Conservation (phyloP, 2,797 vertebrate species). For the Otolemur crassicaudatus region DNA sequence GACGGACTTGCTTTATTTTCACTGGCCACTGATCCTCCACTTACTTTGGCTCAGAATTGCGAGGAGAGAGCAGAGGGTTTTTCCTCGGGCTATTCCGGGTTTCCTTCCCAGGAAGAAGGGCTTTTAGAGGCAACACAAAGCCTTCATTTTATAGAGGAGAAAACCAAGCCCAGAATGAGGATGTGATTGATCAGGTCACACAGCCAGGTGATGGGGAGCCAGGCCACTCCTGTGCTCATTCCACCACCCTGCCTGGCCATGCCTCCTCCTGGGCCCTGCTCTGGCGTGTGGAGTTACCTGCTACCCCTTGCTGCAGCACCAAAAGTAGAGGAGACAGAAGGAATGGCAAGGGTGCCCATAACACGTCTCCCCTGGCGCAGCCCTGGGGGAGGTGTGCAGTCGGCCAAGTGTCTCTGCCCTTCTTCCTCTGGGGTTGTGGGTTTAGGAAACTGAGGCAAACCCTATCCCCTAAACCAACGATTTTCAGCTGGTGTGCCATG, state of each 20-base stretch:
- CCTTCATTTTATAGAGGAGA: not conserved
- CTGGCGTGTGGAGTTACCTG: not conserved
- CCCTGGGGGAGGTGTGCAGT: rapidly evolving
- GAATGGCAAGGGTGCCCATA: not conserved
- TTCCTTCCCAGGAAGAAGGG: not conserved
- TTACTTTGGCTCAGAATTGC: no score
- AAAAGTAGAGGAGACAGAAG: not conserved
- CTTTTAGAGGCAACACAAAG: not conserved
- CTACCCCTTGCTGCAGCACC: not conserved
- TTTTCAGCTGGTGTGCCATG: no score
- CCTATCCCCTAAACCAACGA: no score
- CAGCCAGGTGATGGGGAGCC: not conserved
- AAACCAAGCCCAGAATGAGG: no score
- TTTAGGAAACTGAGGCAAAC: not conserved
- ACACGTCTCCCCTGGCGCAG: rapidly evolving
- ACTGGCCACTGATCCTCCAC: rapidly evolving
- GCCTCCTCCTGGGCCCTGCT: not conserved
- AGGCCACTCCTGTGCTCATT: no score
- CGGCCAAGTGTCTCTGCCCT: not conserved
- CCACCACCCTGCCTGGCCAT: rapidly evolving
- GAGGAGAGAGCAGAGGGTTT: rapidly evolving
- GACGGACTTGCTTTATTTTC: not conserved
- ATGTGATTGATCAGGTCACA: rapidly evolving
- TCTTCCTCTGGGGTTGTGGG: not conserved
- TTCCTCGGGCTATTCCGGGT: not conserved